phyloP scores from a whole-genome alignment of 2,113 vertebrate genomes.

The Seriola quinqueradiata region DNA sequence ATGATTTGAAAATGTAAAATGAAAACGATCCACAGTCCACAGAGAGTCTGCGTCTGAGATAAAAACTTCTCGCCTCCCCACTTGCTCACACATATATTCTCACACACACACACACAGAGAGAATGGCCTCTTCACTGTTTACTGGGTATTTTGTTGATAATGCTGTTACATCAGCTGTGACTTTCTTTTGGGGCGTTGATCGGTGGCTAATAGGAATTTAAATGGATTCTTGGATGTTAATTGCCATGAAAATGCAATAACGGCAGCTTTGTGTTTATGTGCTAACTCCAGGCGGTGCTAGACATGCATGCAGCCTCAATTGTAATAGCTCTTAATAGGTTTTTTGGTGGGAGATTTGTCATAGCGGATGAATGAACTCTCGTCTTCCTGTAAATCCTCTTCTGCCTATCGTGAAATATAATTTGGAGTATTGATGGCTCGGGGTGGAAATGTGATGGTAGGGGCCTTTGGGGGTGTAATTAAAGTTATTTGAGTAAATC shows the following conservation, averaged over 20 bases:
- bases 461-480: conserved; percentile 52
- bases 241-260: conserved; percentile 64
- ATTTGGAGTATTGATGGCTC: conserved; percentile 58
- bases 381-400: conserved; percentile 47
- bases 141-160: conserved; percentile 38
- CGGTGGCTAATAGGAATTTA: conserved; percentile 61
- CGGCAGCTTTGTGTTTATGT: conserved; percentile 57
- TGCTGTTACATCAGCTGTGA: conserved; percentile 64
- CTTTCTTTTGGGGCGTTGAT: conserved; percentile 58
- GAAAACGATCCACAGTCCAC: conserved; percentile 5
- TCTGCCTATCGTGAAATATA: conserved; percentile 35
- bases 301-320: conserved; percentile 36
- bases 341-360: conserved; percentile 63
- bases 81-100: conserved; percentile 10
- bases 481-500: conserved; percentile 62
- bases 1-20: conserved; percentile 52
- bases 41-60: conserved; percentile 5
- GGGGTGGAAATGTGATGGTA: conserved; percentile 44
- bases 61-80: conserved; percentile 4
- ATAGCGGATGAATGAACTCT: conserved; percentile 51
- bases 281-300: conserved; percentile 56
- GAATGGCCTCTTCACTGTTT: conserved; percentile 42
- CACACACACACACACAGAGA: conserved; percentile 8
- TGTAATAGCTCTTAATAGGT: conserved; percentile 67
- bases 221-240: conserved; percentile 71